These are phyloP conservation scores for Gulo gulo DNA, from an alignment of 2,113 vertebrate species.

Conservation along the genomic window DNA sequence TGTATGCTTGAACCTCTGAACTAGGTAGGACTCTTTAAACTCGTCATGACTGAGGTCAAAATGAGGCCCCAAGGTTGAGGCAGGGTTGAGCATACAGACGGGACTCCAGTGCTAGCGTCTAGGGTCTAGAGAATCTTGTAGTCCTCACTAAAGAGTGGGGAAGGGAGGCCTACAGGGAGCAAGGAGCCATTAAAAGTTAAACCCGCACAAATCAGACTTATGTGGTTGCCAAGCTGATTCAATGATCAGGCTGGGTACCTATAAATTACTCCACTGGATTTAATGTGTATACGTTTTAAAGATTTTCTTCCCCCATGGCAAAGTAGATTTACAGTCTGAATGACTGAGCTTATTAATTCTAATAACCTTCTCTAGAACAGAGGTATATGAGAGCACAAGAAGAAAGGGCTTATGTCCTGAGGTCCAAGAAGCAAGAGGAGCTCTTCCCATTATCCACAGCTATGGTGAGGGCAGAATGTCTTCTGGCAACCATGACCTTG, in stretches of 20 bases:
- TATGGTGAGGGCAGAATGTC: neutral
- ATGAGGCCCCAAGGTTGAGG: neutral
- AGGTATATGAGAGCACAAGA: neutral
- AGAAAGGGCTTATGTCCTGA: neutral
- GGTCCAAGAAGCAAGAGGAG: neutral
- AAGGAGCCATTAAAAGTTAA: neutral
- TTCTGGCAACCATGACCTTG: neutral
- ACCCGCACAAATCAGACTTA: neutral
- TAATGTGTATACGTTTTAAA: conserved; percentile 21
- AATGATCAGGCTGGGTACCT: neutral
- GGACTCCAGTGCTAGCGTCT: neutral
- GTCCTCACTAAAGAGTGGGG: neutral
- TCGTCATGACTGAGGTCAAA: neutral
- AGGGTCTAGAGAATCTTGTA: neutral
- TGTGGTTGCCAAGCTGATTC: neutral
- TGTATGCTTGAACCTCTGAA: neutral
- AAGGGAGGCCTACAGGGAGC: neutral
- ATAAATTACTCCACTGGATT: conserved; percentile 36
- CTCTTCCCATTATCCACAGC: neutral
- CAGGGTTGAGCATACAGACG: neutral
- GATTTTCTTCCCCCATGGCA: conserved; percentile 29
- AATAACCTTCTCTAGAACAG: neutral
- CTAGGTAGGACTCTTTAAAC: neutral
- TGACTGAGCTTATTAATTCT: conserved; percentile 41
- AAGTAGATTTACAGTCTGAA: conserved; percentile 31